Evolutionary conservation across 2,797 vertebrate species (phyloP), one percentile per base, ranked within the genome.

Genomic region (Syndactyla subalaris): DNA sequence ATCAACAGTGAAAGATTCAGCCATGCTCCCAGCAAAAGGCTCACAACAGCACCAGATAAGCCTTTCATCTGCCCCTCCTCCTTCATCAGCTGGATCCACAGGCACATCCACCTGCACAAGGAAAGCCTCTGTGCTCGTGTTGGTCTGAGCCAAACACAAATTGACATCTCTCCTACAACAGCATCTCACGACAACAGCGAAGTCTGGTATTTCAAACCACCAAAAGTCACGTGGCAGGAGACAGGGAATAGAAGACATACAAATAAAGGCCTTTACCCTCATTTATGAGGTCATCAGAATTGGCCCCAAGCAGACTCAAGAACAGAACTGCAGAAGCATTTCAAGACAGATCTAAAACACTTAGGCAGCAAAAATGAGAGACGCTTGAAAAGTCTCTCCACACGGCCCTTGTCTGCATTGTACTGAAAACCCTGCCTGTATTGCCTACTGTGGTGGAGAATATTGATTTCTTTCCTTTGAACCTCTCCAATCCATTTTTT

Each of bases 71-170:
- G 34, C 18, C 21, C 2, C 26, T 89, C 48, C 32, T 65, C 27
- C 39, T 85, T n/a, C 77, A 45, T 32, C 58, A 76, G 19, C 52
- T 22, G 29, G 48, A 59, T 57, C 39, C 34, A 21, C 41, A 29
- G 22, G 18, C 51, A 49, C n/a, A 39, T 70, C 52, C 61, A 43
- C n/a, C 61, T 11, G 8, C 48, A 30, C 0, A 2, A 61, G 61
- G 34, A 73, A 84, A 91, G 48, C 26, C 30, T 38, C 76, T 57
- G 9, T 6, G 34, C 12, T 62, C 3, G 0, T 2, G 0, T 0
- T 32, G 45, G 24, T 61, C 49, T 9, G 3, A 91, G 26, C 23
- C 30, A 77, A 90, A 67, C 36, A 17, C 26, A 71, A 51, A 43
- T 16, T 0, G 0, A n/a, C 36, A 10, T 38, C 62, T 59, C 49